Evolutionary conservation across 2,888 invertebrate species (phyloP), one percentile per base, ranked within the genome.

Genomic region (Catotricha subobsoleta): DNA sequence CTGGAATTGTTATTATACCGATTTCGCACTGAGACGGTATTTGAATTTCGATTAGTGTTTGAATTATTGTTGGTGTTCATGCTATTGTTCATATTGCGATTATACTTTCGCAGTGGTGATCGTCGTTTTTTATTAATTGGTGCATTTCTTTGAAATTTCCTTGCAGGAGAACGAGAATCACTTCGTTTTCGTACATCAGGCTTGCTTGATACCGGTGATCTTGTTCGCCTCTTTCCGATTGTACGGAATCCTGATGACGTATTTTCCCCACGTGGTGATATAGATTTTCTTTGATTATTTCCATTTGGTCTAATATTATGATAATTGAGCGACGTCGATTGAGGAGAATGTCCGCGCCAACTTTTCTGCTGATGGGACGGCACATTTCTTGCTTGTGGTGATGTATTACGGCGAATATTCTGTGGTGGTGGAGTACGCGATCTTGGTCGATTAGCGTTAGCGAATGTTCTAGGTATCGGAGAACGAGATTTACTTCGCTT

Each of bases 401-500:
- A 21, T 15, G 21, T 36, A 9, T 3, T 31, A n/a, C 6, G 21
- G 6, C 23, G 4, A 15, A 21, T 21, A 36, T 36, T 36, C 13
- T 20, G 12, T 2, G 19, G 2, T 15, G 27, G 20, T 19, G 39
- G 41, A 5, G 41, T 35, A 23, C 42, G 15, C 21, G 34, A 6
- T 12, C 34, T 37, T 20, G 41, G 39, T 16, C 27, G 43, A 28
- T 42, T 44, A 15, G 36, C 13, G 16, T 43, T 40, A 29, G 5
- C 21, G 19, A 43, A 42, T 31, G 38, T 43, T 2, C 12, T n/a
- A 10, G 42, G 38, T 12, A 42, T 40, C 23, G 40, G 21, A 16
- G 30, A 39, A 9, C 42, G 43, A 25, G 44, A 35, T 15, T 38
- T 43, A 19, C 39, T 37, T 20, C 43, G 23, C 18, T 42, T 40